A percentile compares a stretch with the other conserved stretches of the same genome.
Conservation (phyloP, 2,888 invertebrate genomes). For the Nephrocerus scutellatus region DNA sequence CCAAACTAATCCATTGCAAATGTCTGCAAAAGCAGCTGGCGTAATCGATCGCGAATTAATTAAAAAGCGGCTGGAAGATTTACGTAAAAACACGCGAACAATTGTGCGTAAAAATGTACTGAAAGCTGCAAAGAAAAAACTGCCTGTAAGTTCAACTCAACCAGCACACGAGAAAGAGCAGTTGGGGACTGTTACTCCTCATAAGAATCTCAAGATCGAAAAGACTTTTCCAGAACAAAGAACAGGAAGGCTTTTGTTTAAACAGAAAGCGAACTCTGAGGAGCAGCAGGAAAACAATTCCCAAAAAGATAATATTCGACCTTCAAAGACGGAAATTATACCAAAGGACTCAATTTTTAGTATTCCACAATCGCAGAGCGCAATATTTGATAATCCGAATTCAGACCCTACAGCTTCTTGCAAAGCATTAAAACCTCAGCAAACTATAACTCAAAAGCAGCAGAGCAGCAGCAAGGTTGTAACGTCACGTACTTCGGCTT, state of each 20-base stretch:
- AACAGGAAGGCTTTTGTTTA: not conserved
- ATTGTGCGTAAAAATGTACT: slow-evolving; percentile 47
- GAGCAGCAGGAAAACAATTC: not conserved
- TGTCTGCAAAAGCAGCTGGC: not conserved
- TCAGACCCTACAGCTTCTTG: too few relatives aligned
- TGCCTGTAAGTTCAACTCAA: not conserved
- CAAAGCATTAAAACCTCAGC: not conserved
- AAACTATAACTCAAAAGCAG: not conserved
- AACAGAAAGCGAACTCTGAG: not conserved
- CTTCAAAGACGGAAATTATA: too few relatives aligned
- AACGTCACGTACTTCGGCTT: slow-evolving; percentile 1
- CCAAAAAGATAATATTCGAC: too few relatives aligned
- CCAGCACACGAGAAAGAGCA: not conserved
- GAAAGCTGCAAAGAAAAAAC: slow-evolving; percentile 27
- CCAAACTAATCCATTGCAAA: slow-evolving; percentile 7
- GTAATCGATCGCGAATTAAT: slow-evolving; percentile 42
- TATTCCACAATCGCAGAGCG: too few relatives aligned
- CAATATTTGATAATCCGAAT: too few relatives aligned
- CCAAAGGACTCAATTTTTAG: too few relatives aligned
- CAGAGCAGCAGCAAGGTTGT: not conserved
- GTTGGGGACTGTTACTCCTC: slow-evolving; percentile 1
- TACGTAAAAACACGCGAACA: slow-evolving; percentile 47
- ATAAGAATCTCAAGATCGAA: not conserved
- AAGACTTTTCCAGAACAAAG: not conserved
- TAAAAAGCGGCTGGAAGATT: slow-evolving; percentile 48